Percentiles rank a stretch among this genome's conserved stretches.
Conservation (phyloP, 2,113 vertebrate genomes). For the Mustela nigripes region DNA sequence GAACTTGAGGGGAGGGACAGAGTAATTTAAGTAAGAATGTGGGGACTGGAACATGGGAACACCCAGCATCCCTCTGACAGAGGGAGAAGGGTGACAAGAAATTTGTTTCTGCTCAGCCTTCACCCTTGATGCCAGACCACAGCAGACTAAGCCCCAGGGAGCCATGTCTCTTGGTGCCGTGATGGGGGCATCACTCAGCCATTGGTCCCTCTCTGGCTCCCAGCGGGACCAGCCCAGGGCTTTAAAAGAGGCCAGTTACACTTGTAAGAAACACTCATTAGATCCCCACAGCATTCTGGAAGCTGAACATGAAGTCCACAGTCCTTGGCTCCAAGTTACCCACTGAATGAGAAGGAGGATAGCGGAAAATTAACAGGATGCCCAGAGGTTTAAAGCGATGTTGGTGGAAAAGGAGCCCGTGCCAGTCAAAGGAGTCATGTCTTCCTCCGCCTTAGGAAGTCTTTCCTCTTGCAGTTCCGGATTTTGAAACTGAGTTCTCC, state of each 20-base stretch:
- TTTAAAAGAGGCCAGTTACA: not conserved
- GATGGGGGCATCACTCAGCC: too few relatives aligned
- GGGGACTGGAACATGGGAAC: not conserved
- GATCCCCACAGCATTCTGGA: not conserved
- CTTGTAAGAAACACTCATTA: not conserved
- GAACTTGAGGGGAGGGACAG: not conserved
- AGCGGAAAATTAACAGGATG: not conserved
- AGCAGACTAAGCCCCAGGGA: accelerated
- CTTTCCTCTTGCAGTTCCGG: conserved; percentile 11
- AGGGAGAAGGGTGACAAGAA: not conserved
- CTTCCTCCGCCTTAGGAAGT: not conserved
- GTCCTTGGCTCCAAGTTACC: not conserved
- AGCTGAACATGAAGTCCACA: not conserved
- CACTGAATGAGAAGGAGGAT: not conserved
- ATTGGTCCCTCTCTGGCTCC: not conserved
- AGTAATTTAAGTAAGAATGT: not conserved
- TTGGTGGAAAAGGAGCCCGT: not conserved
- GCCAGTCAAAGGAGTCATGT: not conserved
- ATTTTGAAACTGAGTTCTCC: conserved; percentile 7
- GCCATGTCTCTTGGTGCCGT: not conserved
- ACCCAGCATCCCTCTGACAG: not conserved
- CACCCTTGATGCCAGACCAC: not conserved
- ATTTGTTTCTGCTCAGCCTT: not conserved
- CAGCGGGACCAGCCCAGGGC: not conserved
- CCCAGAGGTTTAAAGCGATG: not conserved